Percentiles rank a stretch among this genome's conserved stretches.
Conservation (phyloP, 2,888 invertebrate genomes). For the Torymus auratus region DNA sequence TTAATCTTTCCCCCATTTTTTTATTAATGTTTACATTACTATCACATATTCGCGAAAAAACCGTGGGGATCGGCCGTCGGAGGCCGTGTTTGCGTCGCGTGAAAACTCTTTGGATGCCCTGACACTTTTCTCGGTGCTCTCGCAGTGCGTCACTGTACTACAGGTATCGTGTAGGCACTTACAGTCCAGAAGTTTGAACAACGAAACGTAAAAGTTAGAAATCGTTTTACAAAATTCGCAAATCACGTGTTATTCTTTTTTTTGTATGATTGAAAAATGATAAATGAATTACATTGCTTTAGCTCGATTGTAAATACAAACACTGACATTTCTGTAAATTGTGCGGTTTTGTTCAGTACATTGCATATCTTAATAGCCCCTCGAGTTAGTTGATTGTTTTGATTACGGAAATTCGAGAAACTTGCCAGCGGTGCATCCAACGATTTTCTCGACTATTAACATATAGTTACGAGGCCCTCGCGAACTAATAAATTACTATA, state of each 20-base stretch:
- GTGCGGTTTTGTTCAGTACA: no score
- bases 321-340: no score
- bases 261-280: no score
- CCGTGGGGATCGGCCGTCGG: neutral
- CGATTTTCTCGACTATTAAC: slow-evolving; percentile 16
- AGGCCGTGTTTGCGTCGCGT: slow-evolving; percentile 29
- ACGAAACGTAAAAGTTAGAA: no score
- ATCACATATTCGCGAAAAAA: slow-evolving; percentile 40
- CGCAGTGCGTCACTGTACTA: neutral
- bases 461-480: slow-evolving; percentile 36
- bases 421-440: slow-evolving; percentile 7
- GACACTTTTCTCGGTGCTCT: neutral
- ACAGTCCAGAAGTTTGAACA: neutral
- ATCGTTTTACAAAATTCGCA: no score
- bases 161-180: neutral
- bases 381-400: no score
- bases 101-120: slow-evolving; percentile 9
- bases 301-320: no score
- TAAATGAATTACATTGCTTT: no score
- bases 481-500: slow-evolving; percentile 35
- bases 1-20: neutral
- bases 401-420: neutral
- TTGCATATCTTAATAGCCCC: no score
- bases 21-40: slow-evolving; percentile 18
- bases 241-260: no score